A percentile compares a stretch with the other conserved stretches of the same genome.
Conservation (phyloP, 2,888 invertebrate species). For the Sicus ferrugineus region DNA sequence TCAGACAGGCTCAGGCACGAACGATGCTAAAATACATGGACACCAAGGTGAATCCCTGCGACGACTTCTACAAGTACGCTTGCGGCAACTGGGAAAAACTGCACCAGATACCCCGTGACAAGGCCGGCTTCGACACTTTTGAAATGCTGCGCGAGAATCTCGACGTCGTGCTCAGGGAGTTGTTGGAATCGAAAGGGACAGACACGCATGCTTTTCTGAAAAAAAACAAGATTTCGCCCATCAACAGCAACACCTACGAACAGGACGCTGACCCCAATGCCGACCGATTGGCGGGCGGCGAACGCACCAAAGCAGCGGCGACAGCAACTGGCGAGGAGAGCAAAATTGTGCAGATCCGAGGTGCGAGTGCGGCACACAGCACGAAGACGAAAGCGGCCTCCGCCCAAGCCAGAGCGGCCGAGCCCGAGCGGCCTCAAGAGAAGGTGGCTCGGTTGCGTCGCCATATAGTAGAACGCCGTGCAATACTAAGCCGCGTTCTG, state of each 20-base stretch:
- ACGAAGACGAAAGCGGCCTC: conserved; percentile 9
- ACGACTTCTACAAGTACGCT: conserved; percentile 85
- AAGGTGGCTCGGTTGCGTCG: conserved; percentile 48
- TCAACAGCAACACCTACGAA: conserved; percentile 46
- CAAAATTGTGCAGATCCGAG: conserved; percentile 10
- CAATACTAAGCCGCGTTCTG: conserved; percentile 50
- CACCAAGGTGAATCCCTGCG: conserved; percentile 74
- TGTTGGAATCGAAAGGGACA: conserved; percentile 67
- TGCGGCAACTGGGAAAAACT: conserved; percentile 86
- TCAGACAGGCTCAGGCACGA: conserved; percentile 71
- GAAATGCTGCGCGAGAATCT: conserved; percentile 86
- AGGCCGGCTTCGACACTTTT: conserved; percentile 88
- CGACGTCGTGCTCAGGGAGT: conserved; percentile 73
- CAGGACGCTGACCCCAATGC: conserved; percentile 43
- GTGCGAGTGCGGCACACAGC: not conserved
- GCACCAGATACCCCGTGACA: conserved; percentile 88
- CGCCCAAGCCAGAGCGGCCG: conserved; percentile 10
- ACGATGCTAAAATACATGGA: conserved; percentile 84
- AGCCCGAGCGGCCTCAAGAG: conserved; percentile 39
- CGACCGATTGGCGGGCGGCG: conserved; percentile 36
- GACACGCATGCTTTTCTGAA: conserved; percentile 15
- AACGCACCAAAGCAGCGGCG: not conserved
- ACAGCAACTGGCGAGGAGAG: conserved; percentile 3
- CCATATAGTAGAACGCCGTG: conserved; percentile 53
- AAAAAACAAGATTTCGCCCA: conserved; percentile 38